Base-by-base conservation (phyloP, 2,113 vertebrate species). In the Hippocampus guttulatus region DNA sequence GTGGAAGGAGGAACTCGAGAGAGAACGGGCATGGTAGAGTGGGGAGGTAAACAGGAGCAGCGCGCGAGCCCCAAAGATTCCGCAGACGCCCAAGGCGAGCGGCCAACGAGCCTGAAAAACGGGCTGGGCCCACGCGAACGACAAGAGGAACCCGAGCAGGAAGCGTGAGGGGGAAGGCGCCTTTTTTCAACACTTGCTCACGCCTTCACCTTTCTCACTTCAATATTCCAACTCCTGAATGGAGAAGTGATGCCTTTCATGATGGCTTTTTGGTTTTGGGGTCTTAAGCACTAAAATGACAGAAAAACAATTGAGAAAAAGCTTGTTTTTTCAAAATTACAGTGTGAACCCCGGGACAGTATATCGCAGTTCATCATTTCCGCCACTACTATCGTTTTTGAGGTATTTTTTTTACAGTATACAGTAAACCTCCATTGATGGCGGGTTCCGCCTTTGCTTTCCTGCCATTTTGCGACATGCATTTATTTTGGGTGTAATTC, bases 21-120 rank as follows among this genome's bases (percentile, higher is more conserved):
- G 76, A 69, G 80, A 68, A 68, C 8, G 63, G 51, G 66, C 60
- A 54, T 7, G 76, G 77, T 82, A 84, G 80, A 82, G 75, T 76
- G 82, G 82, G 86, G 84, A 87, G 74, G 67, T 78, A 76, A 70
- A 90, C 81, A 87, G 70, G 51, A 66, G 81, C 77, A 77, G 81
- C 83, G 85, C 82, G 75, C 73, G 61, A 54, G 75, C n/a, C 71
- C 8, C 33, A 1, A 68, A 70, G 69, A 70, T 79, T 88, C 86
- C 82, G 88, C 79, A 84, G 86, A 86, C 66, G 77, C 73, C 74
- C 51, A 70, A 51, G 60, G 71, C 47, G 8, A 65, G 66, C 65
- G 4, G 62, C 78, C 71, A 67, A 72, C 61, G 66, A 83, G 75
- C 88, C 80, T 77, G 87, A 87, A 87, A 85, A 88, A 88, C 80